Evolutionary conservation across 1,140 invertebrate species (phyloP).

Genomic region (Ylistrum balloti): DNA sequence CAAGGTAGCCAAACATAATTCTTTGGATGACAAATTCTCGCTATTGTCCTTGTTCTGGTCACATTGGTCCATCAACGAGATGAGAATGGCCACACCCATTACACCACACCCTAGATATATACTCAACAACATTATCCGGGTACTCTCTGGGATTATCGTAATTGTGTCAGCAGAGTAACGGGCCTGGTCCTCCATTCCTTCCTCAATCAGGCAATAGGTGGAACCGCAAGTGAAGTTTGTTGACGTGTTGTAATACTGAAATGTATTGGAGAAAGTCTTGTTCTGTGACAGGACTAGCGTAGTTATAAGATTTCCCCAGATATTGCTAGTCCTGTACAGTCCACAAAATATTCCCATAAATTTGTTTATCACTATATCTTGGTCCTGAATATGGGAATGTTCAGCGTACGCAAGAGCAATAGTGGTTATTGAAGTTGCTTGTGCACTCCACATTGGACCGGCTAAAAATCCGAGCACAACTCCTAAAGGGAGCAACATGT

Average conservation of each 20-base stretch:
- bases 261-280: slow-evolving; percentile 57
- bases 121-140: slow-evolving; percentile 75
- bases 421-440: slow-evolving; percentile 79
- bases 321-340: slow-evolving; percentile 77
- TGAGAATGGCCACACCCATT: slow-evolving; percentile 75
- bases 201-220: slow-evolving; percentile 51
- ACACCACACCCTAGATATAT: slow-evolving; percentile 78
- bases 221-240: slow-evolving; percentile 51
- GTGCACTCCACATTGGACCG: slow-evolving; percentile 80
- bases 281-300: slow-evolving; percentile 75
- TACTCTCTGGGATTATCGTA: slow-evolving; percentile 68
- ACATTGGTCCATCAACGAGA: slow-evolving; percentile 74
- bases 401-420: slow-evolving; percentile 77
- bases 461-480: slow-evolving; percentile 74
- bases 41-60: slow-evolving; percentile 57
- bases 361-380: slow-evolving; percentile 76
- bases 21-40: slow-evolving; percentile 65
- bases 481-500: slow-evolving; percentile 75
- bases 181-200: background rate
- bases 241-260: slow-evolving; percentile 43
- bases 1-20: slow-evolving; percentile 75
- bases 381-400: slow-evolving; percentile 69
- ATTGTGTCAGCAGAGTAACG: slow-evolving; percentile 41
- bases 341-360: slow-evolving; percentile 81
- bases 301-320: slow-evolving; percentile 81